Evolutionary conservation across 2,113 vertebrate species (phyloP), one percentile per base, ranked within the genome.

Genomic region (Coreoperca whiteheadi): DNA sequence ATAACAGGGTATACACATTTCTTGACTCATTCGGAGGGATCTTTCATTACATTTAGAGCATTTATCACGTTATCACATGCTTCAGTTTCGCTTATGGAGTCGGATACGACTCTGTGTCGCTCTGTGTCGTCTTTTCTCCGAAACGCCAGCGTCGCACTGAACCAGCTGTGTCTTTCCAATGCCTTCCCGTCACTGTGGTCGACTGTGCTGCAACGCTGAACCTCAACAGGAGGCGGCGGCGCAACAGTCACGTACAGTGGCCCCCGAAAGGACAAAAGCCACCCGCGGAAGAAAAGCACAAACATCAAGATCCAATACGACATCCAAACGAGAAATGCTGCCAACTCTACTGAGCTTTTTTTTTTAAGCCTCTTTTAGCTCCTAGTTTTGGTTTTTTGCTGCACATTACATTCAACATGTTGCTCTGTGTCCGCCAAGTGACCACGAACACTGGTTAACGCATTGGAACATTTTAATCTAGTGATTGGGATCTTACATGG

Each of bases 131-230:
- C 21, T 20, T 4, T 8, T 28, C 69, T 56, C 46, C 43, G 34
- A 32, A 48, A 32, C 57, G 23, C 0, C 48, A n/a, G 10, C 0
- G 11, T 34, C 74, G 37, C 59, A 43, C 43, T 74, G 73, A 63
- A 63, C 32, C 59, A 16, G 3, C n/a, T n/a, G n/a, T n/a, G n/a
- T n/a, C n/a, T n/a, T n/a, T n/a, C n/a, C n/a, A n/a, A n/a, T n/a
- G n/a, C n/a, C n/a, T n/a, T n/a, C n/a, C n/a, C n/a, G n/a, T 57
- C 5, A 21, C 11, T 53, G 28, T 83, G 76, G 72, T 76, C 76
- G 12, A 21, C 60, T 50, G 68, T 66, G 0, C 80, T 53, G 79
- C 39, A 63, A 61, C 30, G 7, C 9, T 57, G 64, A 87, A 32
- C 77, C 48, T 75, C 46, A 21, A 8, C 48, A 5, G 56, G 82